phyloP scores from a whole-genome alignment of 2,797 vertebrate species.

The Sylvia borin region DNA sequence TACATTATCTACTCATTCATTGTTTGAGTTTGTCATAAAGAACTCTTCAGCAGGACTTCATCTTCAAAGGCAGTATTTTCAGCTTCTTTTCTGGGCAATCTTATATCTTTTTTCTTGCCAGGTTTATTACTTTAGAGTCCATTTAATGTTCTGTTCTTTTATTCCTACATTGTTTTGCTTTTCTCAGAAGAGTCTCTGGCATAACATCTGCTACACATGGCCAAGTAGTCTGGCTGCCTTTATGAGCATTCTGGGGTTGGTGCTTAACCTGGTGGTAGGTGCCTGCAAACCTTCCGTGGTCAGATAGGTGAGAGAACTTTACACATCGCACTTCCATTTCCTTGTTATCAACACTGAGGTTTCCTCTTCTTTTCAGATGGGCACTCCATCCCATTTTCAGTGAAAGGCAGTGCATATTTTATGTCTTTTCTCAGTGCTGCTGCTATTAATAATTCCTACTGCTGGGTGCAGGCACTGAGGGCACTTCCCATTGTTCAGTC shows the following conservation, averaged over 20 bases:
- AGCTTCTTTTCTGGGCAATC: neutral
- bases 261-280: neutral
- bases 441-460: neutral
- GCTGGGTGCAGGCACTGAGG: neutral
- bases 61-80: neutral
- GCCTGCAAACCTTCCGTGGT: neutral
- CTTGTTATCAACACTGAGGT: neutral
- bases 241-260: neutral
- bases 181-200: neutral
- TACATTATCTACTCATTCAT: neutral
- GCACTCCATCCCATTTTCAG: neutral
- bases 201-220: neutral
- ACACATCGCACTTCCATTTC: neutral
- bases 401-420: neutral
- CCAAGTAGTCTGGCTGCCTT: neutral
- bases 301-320: neutral
- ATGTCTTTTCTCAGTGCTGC: neutral
- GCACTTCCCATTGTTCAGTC: neutral
- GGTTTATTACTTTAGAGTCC: neutral
- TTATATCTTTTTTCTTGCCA: neutral
- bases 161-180: neutral
- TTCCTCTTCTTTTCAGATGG: neutral
- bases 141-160: neutral
- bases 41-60: neutral
- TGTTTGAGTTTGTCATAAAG: neutral